Evolutionary conservation across 2,888 invertebrate genomes (phyloP).

Genomic region (Nomada ferruginata): DNA sequence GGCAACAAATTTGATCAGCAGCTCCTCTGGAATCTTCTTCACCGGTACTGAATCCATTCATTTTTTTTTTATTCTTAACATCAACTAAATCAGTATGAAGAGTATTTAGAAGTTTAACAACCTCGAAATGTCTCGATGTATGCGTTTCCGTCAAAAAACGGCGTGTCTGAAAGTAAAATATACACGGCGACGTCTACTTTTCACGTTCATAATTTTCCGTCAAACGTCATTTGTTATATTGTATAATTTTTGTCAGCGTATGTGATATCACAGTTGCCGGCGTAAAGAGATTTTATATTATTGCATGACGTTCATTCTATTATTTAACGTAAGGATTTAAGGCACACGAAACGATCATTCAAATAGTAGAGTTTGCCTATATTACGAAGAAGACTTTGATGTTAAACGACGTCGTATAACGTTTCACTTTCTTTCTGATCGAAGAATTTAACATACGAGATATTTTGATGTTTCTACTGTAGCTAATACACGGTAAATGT

Average conservation of each 20-base stretch:
- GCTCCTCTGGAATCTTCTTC: constrained; percentile 96
- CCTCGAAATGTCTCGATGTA: constrained; percentile 46
- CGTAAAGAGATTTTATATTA: neutral
- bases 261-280: constrained; percentile 14
- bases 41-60: constrained; percentile 96
- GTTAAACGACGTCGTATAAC: constrained; percentile 36
- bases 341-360: constrained; percentile 48
- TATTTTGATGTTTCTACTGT: constrained; percentile 4
- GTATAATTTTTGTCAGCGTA: neutral
- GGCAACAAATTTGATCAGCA: constrained; percentile 95
- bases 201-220: constrained; percentile 49
- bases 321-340: constrained; percentile 34
- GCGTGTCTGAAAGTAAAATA: constrained; percentile 50
- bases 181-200: constrained; percentile 43
- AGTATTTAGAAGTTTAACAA: constrained; percentile 63
- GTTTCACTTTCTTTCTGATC: constrained; percentile 47
- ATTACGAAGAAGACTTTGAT: constrained; percentile 10
- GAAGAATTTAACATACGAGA: constrained; percentile 25
- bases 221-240: constrained; percentile 43
- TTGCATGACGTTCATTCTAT: constrained; percentile 2
- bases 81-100: constrained; percentile 60
- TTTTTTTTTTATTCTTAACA: constrained; percentile 76
- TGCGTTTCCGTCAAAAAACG: constrained; percentile 55
- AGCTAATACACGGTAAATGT: neutral
- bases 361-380: constrained; percentile 59